Conservation (phyloP, 1,140 invertebrate genomes). For the Hydropsyche tenuis region DNA sequence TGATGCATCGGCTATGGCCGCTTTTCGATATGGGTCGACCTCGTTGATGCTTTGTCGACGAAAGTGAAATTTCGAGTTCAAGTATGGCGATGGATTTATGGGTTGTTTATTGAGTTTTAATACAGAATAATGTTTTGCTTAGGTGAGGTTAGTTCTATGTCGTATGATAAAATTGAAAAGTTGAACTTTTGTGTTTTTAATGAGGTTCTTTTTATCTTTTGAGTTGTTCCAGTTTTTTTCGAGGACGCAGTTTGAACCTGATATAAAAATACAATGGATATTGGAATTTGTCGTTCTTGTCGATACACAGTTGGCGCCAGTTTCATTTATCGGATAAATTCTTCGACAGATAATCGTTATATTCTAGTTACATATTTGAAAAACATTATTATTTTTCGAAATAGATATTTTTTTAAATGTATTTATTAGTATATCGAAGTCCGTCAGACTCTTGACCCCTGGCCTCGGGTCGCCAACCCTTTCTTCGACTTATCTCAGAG, state of each 20-base stretch:
- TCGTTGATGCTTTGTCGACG: too few relatives aligned
- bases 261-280: background rate
- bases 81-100: too few relatives aligned
- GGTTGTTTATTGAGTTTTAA: too few relatives aligned
- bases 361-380: slow-evolving; percentile 23
- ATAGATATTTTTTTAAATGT: too few relatives aligned
- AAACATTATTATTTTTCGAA: slow-evolving; percentile 1
- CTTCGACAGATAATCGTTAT: slow-evolving; percentile 4
- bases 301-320: background rate
- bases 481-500: background rate
- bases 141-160: too few relatives aligned
- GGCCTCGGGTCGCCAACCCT: slow-evolving; percentile 39
- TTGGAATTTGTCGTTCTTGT: background rate
- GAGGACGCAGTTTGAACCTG: too few relatives aligned
- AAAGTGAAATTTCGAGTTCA: too few relatives aligned
- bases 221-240: too few relatives aligned
- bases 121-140: too few relatives aligned
- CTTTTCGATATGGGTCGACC: background rate
- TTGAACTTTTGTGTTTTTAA: too few relatives aligned
- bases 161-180: too few relatives aligned
- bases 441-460: slow-evolving; percentile 37
- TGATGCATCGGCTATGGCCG: background rate
- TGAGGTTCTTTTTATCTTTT: too few relatives aligned
- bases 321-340: background rate
- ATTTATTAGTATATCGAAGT: slow-evolving; percentile 11